Evolutionary conservation across 2,888 invertebrate genomes (phyloP).

Genomic region (Tortrix viridana): DNA sequence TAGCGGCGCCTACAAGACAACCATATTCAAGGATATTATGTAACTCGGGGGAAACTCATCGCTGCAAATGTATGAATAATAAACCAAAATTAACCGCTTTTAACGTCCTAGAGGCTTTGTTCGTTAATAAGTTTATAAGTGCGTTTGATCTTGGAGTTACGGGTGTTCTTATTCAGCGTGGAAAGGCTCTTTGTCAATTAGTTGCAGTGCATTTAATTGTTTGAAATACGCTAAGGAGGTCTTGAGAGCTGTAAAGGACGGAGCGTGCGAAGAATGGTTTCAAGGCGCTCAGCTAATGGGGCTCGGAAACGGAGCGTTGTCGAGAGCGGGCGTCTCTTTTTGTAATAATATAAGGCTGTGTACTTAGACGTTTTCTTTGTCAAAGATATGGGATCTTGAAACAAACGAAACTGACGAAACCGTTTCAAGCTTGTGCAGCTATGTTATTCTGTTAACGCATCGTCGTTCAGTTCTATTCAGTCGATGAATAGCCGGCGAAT

Average conservation of each 20-base stretch:
- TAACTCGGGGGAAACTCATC: constrained; percentile 20
- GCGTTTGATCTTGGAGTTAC: too few relatives aligned
- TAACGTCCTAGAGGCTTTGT: neutral
- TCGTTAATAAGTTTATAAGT: neutral
- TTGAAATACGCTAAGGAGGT: constrained; percentile 16
- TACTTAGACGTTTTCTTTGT: constrained; percentile 1
- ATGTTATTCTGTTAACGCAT: too few relatives aligned
- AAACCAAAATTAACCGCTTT: constrained; percentile 8
- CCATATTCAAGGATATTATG: constrained; percentile 35
- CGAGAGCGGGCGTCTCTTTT: constrained; percentile 17
- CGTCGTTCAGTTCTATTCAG: too few relatives aligned
- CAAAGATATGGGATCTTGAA: neutral
- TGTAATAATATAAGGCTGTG: constrained; percentile 11
- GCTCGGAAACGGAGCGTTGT: constrained; percentile 6
- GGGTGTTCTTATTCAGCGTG: too few relatives aligned
- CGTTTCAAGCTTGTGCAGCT: too few relatives aligned
- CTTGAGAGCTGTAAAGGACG: constrained; percentile 22
- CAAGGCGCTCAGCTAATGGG: constrained; percentile 40
- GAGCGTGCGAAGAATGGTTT: constrained; percentile 40
- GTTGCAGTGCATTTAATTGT: constrained; percentile 17
- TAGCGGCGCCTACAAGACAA: constrained; percentile 36
- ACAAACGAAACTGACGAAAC: neutral
- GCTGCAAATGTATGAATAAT: constrained; percentile 25
- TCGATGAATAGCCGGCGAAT: too few relatives aligned
- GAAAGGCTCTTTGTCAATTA: constrained; percentile 17